Evolutionary conservation across 1,140 invertebrate genomes (phyloP).

Genomic region (Probaryconus sp.): DNA sequence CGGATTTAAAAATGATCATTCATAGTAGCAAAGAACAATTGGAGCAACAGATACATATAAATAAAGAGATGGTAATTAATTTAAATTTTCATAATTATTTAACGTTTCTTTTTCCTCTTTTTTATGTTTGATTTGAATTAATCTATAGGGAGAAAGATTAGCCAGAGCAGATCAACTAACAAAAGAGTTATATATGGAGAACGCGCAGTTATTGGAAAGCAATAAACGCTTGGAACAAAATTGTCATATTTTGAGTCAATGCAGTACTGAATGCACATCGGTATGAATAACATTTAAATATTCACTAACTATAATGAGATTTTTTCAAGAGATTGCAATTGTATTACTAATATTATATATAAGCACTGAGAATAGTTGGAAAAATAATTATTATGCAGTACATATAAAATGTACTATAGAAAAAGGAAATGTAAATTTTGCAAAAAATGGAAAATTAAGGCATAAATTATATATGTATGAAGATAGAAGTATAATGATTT

Average conservation of each 20-base stretch:
- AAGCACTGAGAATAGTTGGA: too few species aligned
- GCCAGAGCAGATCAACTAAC: constrained; percentile 85
- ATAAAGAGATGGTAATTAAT: constrained; percentile 77
- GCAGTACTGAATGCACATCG: constrained; percentile 75
- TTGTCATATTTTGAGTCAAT: constrained; percentile 77
- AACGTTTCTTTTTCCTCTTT: background rate
- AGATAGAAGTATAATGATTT: too few species aligned
- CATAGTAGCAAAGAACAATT: constrained; percentile 81
- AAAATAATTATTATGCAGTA: too few species aligned
- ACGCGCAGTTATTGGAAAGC: constrained; percentile 83
- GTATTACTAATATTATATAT: too few species aligned
- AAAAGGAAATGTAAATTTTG: too few species aligned
- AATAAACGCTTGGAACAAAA: constrained; percentile 83
- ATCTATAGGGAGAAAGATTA: constrained; percentile 79
- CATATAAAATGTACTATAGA: too few species aligned
- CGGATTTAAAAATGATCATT: constrained; percentile 80
- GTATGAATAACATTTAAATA: too few species aligned
- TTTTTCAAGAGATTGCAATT: too few species aligned
- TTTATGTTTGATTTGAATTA: constrained; percentile 2
- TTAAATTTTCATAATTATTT: background rate
- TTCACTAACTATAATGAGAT: too few species aligned
- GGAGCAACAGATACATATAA: constrained; percentile 81
- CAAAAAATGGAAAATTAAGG: too few species aligned
- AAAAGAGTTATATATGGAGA: constrained; percentile 89
- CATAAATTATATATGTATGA: too few species aligned